Percentiles rank a stretch among this genome's conserved stretches.
Evolutionary conservation across 2,888 invertebrate species (phyloP).

Genomic region (Deilephila porcellus): DNA sequence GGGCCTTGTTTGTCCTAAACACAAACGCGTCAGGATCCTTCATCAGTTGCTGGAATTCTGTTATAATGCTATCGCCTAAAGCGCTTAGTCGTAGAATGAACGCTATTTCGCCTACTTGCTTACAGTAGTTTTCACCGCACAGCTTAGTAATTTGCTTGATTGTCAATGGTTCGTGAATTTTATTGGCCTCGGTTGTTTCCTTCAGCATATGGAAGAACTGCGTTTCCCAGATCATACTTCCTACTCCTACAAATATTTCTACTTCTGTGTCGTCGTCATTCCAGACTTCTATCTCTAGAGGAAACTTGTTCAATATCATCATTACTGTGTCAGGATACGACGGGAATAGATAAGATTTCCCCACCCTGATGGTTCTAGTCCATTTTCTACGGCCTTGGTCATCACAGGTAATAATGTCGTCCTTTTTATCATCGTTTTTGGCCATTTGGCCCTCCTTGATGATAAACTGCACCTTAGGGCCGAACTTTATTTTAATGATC

Average conservation of each 20-base stretch:
- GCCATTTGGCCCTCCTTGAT: conserved; percentile 78
- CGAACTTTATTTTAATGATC: conserved; percentile 77
- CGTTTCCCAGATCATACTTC: conserved; percentile 75
- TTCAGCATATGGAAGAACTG: conserved; percentile 79
- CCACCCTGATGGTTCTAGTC: conserved; percentile 71
- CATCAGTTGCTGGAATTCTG: conserved; percentile 76
- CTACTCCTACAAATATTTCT: conserved; percentile 73
- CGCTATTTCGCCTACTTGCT: conserved; percentile 70
- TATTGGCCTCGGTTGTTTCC: conserved; percentile 64
- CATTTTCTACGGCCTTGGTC: conserved; percentile 66
- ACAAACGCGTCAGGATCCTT: conserved; percentile 71
- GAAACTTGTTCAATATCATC: conserved; percentile 72
- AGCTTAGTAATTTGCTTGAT: conserved; percentile 62
- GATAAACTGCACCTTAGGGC: conserved; percentile 78
- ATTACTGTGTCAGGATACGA: conserved; percentile 76
- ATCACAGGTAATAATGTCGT: conserved; percentile 66
- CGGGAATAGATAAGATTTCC: conserved; percentile 84
- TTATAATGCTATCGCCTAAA: conserved; percentile 76
- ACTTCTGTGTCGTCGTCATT: conserved; percentile 72
- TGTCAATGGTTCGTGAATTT: conserved; percentile 63
- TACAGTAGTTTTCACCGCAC: conserved; percentile 68
- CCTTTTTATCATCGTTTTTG: conserved; percentile 54
- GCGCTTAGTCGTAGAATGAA: conserved; percentile 79
- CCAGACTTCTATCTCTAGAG: conserved; percentile 80
- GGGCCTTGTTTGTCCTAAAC: conserved; percentile 75